These are phyloP conservation scores for Coenonympha glycerion DNA, from an alignment of 2,888 invertebrate genomes.

Conservation along the genomic window DNA sequence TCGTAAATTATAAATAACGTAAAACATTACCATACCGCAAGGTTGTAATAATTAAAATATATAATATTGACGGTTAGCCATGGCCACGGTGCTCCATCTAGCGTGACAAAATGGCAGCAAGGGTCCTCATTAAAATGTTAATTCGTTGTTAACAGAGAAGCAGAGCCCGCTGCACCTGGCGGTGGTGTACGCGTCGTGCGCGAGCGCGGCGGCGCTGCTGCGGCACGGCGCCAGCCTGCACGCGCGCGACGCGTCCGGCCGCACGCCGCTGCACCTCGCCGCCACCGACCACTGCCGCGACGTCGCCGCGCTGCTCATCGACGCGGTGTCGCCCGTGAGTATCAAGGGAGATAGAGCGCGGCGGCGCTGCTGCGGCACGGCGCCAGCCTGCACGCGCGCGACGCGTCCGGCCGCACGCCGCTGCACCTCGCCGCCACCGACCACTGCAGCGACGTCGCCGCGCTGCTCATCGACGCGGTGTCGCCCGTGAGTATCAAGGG, in stretches of 20 bases:
- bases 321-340: constrained; percentile 34
- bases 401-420: constrained; percentile 49
- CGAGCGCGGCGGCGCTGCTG: constrained; percentile 36
- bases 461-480: constrained; percentile 35
- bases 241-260: constrained; percentile 37
- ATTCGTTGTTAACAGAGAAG: constrained; percentile 40
- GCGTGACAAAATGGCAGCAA: no score
- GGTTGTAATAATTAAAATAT: no score
- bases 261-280: constrained; percentile 60
- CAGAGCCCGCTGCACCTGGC: constrained; percentile 56
- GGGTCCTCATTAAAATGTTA: no score
- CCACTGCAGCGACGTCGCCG: constrained; percentile 36
- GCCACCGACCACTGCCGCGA: constrained; percentile 44
- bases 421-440: constrained; percentile 59
- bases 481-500: constrained; percentile 36
- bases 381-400: constrained; percentile 32
- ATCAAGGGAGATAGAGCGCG: no score
- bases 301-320: constrained; percentile 37
- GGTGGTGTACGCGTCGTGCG: constrained; percentile 36
- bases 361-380: constrained; percentile 38
- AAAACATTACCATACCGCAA: no score
- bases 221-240: constrained; percentile 37
- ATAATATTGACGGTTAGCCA: no score
- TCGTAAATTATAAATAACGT: no score
- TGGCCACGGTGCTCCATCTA: no score